These are phyloP conservation scores for Tragopan temminckii DNA, from an alignment of 2,797 vertebrate species.

Conservation along the genomic window DNA sequence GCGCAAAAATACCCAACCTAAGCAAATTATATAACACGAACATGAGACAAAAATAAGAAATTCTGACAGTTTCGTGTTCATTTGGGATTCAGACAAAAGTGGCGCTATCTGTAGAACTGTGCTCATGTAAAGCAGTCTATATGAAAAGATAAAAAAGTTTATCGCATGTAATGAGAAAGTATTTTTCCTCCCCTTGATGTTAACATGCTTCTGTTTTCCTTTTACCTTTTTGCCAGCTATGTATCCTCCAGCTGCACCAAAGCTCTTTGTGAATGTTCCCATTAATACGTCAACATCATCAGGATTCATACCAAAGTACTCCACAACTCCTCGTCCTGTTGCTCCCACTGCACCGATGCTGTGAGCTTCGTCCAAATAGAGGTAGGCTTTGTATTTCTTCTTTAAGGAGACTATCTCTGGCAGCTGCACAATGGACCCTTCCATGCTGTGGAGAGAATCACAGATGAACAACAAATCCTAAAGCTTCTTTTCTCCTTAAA, in stretches of 20 bases:
- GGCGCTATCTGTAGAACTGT: not conserved
- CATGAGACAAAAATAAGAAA: constrained; percentile 36
- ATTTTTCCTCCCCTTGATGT: not conserved
- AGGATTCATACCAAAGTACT: constrained; percentile 87
- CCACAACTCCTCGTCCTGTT: constrained; percentile 88
- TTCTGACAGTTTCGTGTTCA: not conserved
- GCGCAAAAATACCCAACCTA: constrained; percentile 29
- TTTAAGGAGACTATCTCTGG: constrained; percentile 93
- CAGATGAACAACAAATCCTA: not conserved
- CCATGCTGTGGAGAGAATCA: constrained; percentile 87
- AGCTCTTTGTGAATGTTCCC: constrained; percentile 98
- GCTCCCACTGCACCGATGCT: constrained; percentile 91
- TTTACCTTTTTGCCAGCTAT: constrained; percentile 93
- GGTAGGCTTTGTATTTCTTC: constrained; percentile 94
- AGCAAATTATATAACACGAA: constrained; percentile 51
- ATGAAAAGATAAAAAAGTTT: not conserved
- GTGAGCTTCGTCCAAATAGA: constrained; percentile 96
- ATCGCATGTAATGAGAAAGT: not conserved
- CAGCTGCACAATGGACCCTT: constrained; percentile 92
- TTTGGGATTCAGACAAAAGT: constrained; percentile 9
- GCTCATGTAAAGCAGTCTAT: not conserved
- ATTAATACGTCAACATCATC: constrained; percentile 92
- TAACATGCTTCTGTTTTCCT: not conserved
- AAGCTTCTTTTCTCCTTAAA: not conserved
- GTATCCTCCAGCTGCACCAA: constrained; percentile 92